Evolutionary conservation across 2,797 vertebrate species (phyloP), one percentile per base, ranked within the genome.

Genomic region (Atherinosoma microstoma): DNA sequence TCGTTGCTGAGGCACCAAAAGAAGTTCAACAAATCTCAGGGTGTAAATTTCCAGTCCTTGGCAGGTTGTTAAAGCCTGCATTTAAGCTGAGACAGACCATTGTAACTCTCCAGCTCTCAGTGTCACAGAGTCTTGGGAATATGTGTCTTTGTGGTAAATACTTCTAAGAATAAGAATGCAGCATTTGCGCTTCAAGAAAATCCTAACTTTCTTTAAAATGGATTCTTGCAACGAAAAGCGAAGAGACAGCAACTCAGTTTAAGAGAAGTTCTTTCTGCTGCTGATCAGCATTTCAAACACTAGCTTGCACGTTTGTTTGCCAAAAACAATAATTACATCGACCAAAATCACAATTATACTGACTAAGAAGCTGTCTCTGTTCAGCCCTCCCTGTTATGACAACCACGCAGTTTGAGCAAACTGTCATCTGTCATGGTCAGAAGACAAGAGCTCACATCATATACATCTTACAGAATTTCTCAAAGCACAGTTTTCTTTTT

Each of bases 241-340:
- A 45, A 38, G 5, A 20, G 4, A 6, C 16, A 8, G 49, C 12
- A 13, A 1, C 15, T 42, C 36, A 38, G 36, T 38, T 38, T 36
- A 0, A 11, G 2, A 2, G 11, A 3, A 36, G 7, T 24, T 58
- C 66, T 30, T 60, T 64, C 78, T 64, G 45, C 75, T 59, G 54
- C 80, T 79, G 56, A 86, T 85, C 85, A 90, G 76, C 82, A 79
- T 71, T 57, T 84, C 70, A 86, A 73, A 85, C 70, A 76, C 77
- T 78, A 87, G 73, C 83, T 71, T 64, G 40, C 74, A 54, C 62
- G 71, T 40, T 61, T 73, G 75, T 85, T 79, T 72, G 70, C 78
- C 35, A 69, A 94, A 82, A 92, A 87, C 89, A 92, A 61, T 91
- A 92, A 94, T 94, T 94, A 94, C 76, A 70, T 51, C 53, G 65